A percentile compares a stretch with the other conserved stretches of the same genome.
Conservation (phyloP, 1,140 invertebrate genomes). For the Achatina immaculata region DNA sequence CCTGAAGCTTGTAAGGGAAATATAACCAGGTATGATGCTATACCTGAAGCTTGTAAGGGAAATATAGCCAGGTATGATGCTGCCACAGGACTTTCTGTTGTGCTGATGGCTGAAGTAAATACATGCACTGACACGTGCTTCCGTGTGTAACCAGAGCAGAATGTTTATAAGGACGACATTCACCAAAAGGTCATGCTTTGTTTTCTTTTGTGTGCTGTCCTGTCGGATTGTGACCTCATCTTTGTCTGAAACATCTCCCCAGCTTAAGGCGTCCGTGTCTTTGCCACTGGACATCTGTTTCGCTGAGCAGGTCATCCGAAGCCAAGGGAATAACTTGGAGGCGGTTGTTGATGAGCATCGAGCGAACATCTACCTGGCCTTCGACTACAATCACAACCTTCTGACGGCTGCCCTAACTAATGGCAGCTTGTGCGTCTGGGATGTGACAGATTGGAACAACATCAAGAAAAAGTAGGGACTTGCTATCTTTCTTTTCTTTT, state of each 20-base stretch:
- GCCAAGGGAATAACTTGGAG: constrained; percentile 5
- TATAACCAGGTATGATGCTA: too few species aligned
- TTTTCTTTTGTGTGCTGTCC: too few species aligned
- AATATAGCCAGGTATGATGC: too few species aligned
- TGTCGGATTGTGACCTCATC: neutral
- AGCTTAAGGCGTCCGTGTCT: constrained; percentile 3
- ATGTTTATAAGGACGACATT: too few species aligned
- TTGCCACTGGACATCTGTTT: constrained; percentile 30
- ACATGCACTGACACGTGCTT: too few species aligned
- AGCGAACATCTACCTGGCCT: constrained; percentile 14
- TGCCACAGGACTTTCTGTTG: too few species aligned
- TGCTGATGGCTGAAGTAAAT: too few species aligned
- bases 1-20: too few species aligned
- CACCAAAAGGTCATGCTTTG: too few species aligned
- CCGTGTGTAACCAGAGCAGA: too few species aligned
- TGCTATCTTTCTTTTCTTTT: neutral
- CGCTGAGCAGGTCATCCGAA: constrained; percentile 21
- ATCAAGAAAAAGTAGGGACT: constrained; percentile 29
- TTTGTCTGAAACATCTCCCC: neutral
- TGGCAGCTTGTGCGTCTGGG: constrained; percentile 31
- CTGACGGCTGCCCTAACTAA: constrained; percentile 18
- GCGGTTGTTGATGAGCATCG: neutral
- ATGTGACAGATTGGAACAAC: neutral
- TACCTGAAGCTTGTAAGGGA: too few species aligned
- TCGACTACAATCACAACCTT: constrained; percentile 13